Percentiles rank a stretch among this genome's conserved stretches.
phyloP scores from a whole-genome alignment of 2,113 vertebrate species.

The Cyprinodon variegatus region DNA sequence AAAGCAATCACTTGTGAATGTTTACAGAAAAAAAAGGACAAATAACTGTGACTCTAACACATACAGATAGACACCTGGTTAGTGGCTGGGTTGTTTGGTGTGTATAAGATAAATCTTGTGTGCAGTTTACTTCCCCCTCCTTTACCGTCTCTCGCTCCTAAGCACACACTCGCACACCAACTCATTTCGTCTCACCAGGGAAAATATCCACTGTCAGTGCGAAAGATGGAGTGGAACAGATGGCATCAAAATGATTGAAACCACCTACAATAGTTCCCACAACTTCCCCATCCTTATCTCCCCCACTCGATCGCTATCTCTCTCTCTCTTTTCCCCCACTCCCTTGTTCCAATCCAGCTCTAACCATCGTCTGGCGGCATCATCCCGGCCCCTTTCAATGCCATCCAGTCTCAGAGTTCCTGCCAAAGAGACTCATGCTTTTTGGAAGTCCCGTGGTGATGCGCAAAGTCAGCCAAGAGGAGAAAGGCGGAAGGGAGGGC shows the following conservation, averaged over 20 bases:
- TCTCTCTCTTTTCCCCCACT: conserved; percentile 18
- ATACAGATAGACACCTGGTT: neutral
- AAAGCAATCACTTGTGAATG: neutral
- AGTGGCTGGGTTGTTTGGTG: conserved; percentile 9
- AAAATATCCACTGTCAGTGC: conserved; percentile 65
- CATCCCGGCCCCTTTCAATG: conserved; percentile 48
- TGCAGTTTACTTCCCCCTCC: conserved; percentile 20
- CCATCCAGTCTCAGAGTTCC: conserved; percentile 48
- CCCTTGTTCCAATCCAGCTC: conserved; percentile 25
- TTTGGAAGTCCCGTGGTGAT: conserved; percentile 59
- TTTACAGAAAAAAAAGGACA: neutral
- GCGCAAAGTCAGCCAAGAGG: conserved; percentile 72
- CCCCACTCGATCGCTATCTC: conserved; percentile 7
- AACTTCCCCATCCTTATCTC: conserved; percentile 46
- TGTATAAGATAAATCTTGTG: conserved; percentile 25
- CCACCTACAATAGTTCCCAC: conserved; percentile 71
- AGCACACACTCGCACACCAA: conserved; percentile 19
- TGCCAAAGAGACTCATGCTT: conserved; percentile 68
- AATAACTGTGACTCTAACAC: neutral
- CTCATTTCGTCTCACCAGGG: conserved; percentile 55
- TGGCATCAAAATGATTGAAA: conserved; percentile 75
- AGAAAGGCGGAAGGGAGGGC: conserved; percentile 43
- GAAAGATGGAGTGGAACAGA: conserved; percentile 74
- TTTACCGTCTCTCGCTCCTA: conserved; percentile 38
- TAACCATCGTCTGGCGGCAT: conserved; percentile 43